Evolutionary conservation across 2,113 vertebrate species (phyloP), one percentile per base, ranked within the genome.

Genomic region (Anser brachyrhynchus): DNA sequence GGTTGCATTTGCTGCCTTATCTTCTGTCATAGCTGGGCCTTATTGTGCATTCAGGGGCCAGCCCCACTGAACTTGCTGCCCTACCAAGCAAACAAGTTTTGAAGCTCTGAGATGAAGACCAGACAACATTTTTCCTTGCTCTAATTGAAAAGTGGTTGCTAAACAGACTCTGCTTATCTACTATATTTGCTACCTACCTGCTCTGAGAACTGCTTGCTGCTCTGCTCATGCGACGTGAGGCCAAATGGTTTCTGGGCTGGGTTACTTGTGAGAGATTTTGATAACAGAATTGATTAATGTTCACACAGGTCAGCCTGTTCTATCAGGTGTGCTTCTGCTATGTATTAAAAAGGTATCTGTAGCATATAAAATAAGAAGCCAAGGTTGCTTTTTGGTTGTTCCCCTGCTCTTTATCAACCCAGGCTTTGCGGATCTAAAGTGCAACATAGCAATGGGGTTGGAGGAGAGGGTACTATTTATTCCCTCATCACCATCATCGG

Each of bases 181-280:
- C 41, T 49, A 21, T 6, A 28, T 26, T 58, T 71, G 51, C 13
- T 41, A 7, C 28, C 6, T 54, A 18, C 20, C 37, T 83, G 20
- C 72, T 46, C 33, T 0, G 2, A 39, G 37, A 77, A 31, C 31
- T 0, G 0, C 55, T 62, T 0, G 0, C 25, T 62, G 29, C 29
- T 70, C 35, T 49, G 46, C 39, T 69, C 0, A 0, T 33, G 29
- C 29, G 13, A 29, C 4, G 11, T 49, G 54, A 62, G n/a, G 62
- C 62, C 39, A 21, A 31, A 51, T 57, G 31, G 17, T 37, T 87
- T 69, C 64, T 75, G 70, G 41, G 31, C 17, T 64, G 55, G 9
- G 14, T 75, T 62, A 15, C 13, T 72, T 33, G 22, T 21, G 26
- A 41, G 55, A 87, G 31, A 33, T 37, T 57, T 31, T 31, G n/a